phyloP scores from a whole-genome alignment of 2,113 vertebrate genomes.

The Paracanthobrama guichenoti region DNA sequence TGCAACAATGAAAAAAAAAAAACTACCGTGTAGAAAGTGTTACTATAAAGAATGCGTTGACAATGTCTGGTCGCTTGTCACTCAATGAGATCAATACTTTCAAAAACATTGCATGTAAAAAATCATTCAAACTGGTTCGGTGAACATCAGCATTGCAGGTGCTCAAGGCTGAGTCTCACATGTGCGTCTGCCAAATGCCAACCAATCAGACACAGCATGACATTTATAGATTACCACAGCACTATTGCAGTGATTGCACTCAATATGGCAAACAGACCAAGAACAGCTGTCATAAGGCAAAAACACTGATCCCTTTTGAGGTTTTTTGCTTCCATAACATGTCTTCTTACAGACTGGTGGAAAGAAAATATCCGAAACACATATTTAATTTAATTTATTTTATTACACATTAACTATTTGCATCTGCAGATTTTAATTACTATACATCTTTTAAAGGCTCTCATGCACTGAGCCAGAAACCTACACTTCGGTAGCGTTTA shows the following conservation, averaged over 20 bases:
- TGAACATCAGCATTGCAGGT: neutral
- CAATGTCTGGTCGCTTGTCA: neutral
- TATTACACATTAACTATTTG: neutral
- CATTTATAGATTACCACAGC: neutral
- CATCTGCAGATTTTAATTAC: neutral
- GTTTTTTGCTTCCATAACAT: neutral
- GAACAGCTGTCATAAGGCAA: neutral
- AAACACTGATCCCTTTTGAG: neutral
- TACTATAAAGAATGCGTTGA: neutral
- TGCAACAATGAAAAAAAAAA: neutral
- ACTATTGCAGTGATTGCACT: neutral
- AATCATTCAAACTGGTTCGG: neutral
- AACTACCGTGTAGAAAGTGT: neutral
- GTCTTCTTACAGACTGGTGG: neutral
- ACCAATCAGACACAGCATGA: constrained; percentile 9
- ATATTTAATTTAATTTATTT: neutral
- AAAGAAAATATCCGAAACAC: neutral
- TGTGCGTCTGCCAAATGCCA: neutral
- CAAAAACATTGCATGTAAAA: neutral
- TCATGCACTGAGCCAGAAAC: neutral
- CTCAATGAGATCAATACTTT: neutral
- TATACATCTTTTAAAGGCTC: neutral
- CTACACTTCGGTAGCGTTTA: neutral
- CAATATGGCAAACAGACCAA: neutral
- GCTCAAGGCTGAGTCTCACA: neutral